Evolutionary conservation across 2,888 invertebrate genomes (phyloP), one percentile per base, ranked within the genome.

Genomic region (Drosophila ezoana): DNA sequence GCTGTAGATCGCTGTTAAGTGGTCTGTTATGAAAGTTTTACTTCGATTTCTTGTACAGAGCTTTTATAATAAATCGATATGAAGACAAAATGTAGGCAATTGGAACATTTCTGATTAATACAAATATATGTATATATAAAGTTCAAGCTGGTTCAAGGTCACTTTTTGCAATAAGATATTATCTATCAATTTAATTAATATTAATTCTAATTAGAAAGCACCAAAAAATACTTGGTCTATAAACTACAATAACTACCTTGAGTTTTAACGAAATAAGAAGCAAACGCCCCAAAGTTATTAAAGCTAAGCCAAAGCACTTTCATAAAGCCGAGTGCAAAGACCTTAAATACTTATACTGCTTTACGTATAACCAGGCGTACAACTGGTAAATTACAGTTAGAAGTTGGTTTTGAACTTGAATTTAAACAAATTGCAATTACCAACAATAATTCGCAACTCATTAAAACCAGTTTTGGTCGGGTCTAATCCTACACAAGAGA

Each of bases 371-470:
- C 14, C 16, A 23, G 33, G 38, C 13, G n/a, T 16, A 38, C 2
- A 51, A 47, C 62, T 16, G 48, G 40, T 35, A 18, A 47, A 20
- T 56, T 18, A 74, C 58, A 66, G 58, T 47, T 75, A 40, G 40
- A 11, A 48, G 43, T 48, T 35, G 44, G 28, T 20, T 48, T 61
- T 74, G 77, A 78, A 73, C 74, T 75, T 75, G 78, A 75, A 62
- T 57, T 53, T 16, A 16, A 41, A 11, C 18, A 48, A 61, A 47
- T 37, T 45, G 18, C 48, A 41, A 37, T 20, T 49, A 16, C 8
- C 40, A 44, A n/a, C n/a, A n/a, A n/a, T n/a, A 47, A 51, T 40
- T 43, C n/a, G 40, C 48, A 13, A 18, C 18, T 40, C 1, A 40
- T 41, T 43, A 9, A 75, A 76, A 79, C 76, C 79, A 37, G 79